Percentiles rank a stretch among this genome's conserved stretches.
Conservation (phyloP, 2,888 invertebrate genomes). For the Merodon equestris region DNA sequence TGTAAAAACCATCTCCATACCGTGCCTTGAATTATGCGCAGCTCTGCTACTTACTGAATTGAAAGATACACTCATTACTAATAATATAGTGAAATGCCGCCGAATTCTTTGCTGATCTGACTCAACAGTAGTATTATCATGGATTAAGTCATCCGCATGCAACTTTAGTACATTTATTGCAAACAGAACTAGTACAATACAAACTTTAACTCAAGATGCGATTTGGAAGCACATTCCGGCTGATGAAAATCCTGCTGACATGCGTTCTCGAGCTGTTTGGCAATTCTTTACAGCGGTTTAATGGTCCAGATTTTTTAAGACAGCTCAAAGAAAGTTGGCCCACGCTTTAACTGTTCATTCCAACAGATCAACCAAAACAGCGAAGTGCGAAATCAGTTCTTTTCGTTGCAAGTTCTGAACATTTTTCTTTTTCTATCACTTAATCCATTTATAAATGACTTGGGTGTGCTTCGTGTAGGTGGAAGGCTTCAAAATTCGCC, state of each 20-base stretch:
- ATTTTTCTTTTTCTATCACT: neutral
- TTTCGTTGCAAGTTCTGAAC: neutral
- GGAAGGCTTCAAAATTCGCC: constrained; percentile 8
- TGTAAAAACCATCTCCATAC: neutral
- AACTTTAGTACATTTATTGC: neutral
- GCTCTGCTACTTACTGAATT: neutral
- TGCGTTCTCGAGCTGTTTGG: neutral
- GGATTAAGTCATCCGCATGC: neutral
- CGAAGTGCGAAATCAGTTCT: neutral
- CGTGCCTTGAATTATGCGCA: neutral
- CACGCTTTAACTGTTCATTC: neutral
- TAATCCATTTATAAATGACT: neutral
- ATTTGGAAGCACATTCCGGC: neutral
- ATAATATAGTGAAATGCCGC: neutral
- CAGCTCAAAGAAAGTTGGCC: neutral
- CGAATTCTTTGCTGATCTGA: neutral
- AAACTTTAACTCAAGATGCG: neutral
- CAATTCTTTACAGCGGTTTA: neutral
- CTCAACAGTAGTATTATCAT: neutral
- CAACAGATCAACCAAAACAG: neutral
- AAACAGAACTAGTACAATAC: neutral
- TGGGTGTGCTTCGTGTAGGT: constrained; percentile 10
- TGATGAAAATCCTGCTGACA: neutral
- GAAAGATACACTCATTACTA: neutral
- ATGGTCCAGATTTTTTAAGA: neutral